Evolutionary conservation across 2,888 invertebrate species (phyloP).

Genomic region (Zygaena filipendulae): DNA sequence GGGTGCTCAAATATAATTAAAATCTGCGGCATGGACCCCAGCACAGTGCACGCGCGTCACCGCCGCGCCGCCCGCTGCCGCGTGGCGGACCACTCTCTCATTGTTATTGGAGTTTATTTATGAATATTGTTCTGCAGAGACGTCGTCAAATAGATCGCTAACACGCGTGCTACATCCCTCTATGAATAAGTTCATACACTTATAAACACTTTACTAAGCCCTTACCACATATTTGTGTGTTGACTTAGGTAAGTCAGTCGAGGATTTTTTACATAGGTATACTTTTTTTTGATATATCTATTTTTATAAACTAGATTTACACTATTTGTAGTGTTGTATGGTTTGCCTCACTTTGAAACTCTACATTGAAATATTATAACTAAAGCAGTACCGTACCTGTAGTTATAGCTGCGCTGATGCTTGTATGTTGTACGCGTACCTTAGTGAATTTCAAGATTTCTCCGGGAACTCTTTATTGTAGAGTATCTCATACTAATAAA

Average conservation of each 20-base stretch:
- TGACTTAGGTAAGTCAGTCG: background rate
- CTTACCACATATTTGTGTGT: background rate
- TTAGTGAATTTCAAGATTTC: too few species aligned
- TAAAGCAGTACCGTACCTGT: too few species aligned
- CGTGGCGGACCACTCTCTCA: conserved; percentile 31
- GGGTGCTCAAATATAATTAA: conserved; percentile 49
- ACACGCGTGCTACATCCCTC: conserved; percentile 33
- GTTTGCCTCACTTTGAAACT: too few species aligned
- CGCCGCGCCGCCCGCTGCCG: conserved; percentile 24
- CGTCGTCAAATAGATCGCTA: conserved; percentile 31
- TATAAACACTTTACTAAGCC: conserved; percentile 26
- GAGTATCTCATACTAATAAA: too few species aligned
- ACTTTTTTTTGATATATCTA: too few species aligned
- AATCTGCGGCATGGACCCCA: conserved; percentile 40
- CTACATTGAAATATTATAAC: too few species aligned
- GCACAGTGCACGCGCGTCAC: conserved; percentile 25
- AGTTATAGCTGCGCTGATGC: too few species aligned
- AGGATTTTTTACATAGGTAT: too few species aligned
- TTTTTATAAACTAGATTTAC: too few species aligned
- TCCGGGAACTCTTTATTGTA: too few species aligned
- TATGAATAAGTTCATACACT: conserved; percentile 34
- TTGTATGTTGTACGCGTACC: too few species aligned
- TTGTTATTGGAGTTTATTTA: conserved; percentile 57
- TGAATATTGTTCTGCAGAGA: conserved; percentile 51
- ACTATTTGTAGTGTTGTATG: too few species aligned